Percentiles rank a stretch among this genome's conserved stretches.
phyloP scores from a whole-genome alignment of 2,113 vertebrate genomes.

The Perca schrenkii region DNA sequence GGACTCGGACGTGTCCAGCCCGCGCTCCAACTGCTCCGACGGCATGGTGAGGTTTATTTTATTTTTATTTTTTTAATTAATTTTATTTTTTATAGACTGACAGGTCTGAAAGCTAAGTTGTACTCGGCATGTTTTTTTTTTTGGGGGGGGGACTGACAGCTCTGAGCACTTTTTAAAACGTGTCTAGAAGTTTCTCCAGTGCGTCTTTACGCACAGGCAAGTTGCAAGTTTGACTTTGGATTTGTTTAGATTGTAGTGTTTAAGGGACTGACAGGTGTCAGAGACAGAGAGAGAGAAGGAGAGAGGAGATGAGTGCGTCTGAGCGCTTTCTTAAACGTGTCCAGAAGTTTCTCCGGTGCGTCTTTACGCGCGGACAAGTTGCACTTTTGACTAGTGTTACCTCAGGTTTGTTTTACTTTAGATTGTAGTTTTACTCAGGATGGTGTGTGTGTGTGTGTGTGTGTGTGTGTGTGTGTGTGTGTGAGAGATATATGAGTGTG shows the following conservation, averaged over 20 bases:
- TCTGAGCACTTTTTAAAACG: not conserved
- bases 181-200: not conserved
- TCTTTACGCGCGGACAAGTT: slow-evolving; percentile 12
- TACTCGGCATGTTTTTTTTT: too few species aligned
- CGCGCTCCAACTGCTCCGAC: slow-evolving; percentile 96
- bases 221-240: not conserved
- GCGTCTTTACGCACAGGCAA: slow-evolving; percentile 26
- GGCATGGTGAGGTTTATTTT: slow-evolving; percentile 96
- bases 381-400: not conserved
- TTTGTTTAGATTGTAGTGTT: not conserved
- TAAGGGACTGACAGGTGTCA: too few species aligned
- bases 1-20: slow-evolving; percentile 96
- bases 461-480: too few species aligned
- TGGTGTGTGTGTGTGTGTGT: too few species aligned
- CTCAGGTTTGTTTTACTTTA: not conserved
- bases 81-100: not conserved
- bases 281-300: too few species aligned
- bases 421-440: not conserved
- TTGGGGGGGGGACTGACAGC: too few species aligned
- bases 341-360: not conserved
- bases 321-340: not conserved
- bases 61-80: too few species aligned
- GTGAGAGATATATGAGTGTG: too few species aligned
- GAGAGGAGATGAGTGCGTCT: too few species aligned
- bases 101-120: slow-evolving; percentile 5